A percentile compares a stretch with the other conserved stretches of the same genome.
phyloP scores from a whole-genome alignment of 2,797 vertebrate species.

The Acestrorhynchus altus region DNA sequence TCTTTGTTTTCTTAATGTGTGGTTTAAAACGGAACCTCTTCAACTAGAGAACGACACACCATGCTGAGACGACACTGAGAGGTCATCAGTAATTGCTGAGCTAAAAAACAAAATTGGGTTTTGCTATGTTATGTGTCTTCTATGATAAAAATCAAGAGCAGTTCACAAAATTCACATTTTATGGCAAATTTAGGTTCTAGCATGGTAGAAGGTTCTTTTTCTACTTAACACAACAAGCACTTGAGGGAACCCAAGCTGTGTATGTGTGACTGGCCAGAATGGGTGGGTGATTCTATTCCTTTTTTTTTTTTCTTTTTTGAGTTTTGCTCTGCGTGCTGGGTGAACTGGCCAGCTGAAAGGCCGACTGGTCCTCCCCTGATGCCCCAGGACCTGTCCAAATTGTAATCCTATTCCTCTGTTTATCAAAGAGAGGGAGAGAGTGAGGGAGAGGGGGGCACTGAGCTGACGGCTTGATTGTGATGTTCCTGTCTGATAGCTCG shows the following conservation, averaged over 20 bases:
- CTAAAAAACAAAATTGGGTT: too few species aligned
- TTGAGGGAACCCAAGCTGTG: background rate
- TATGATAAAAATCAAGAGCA: too few species aligned
- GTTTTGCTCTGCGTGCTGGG: conserved; percentile 31
- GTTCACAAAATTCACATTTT: too few species aligned
- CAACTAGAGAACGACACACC: too few species aligned
- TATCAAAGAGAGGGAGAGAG: conserved; percentile 82
- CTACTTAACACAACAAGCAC: background rate
- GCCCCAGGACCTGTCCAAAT: conserved; percentile 82
- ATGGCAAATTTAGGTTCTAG: too few species aligned
- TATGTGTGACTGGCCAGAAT: conserved; percentile 12
- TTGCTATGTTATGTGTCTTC: too few species aligned
- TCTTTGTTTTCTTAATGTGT: too few species aligned
- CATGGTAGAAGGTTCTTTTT: too few species aligned
- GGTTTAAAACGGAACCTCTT: too few species aligned
- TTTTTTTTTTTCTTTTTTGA: conserved; percentile 35
- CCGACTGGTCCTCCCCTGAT: conserved; percentile 71
- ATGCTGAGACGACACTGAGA: too few species aligned
- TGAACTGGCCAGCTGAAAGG: conserved; percentile 68
- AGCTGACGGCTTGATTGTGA: conserved; percentile 86
- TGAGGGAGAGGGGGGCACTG: conserved; percentile 66
- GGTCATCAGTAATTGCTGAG: too few species aligned
- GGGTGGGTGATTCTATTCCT: background rate
- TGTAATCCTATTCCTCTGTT: conserved; percentile 88
- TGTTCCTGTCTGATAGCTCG: conserved; percentile 85